Evolutionary conservation across 2,888 invertebrate species (phyloP), one percentile per base, ranked within the genome.

Genomic region (Chymomyza procnemis): DNA sequence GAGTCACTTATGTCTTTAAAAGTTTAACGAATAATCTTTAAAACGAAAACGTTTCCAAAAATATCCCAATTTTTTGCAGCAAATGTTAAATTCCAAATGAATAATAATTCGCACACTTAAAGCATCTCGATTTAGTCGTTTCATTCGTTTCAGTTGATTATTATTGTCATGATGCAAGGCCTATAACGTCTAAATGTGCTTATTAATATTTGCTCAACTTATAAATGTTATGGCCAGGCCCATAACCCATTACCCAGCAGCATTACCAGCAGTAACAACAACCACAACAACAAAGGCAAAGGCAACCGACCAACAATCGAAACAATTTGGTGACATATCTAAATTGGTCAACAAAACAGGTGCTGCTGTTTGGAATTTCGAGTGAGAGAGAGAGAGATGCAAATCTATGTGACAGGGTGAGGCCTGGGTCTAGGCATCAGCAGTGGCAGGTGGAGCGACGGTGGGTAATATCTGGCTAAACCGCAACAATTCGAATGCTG

Each of bases 321-420:
- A 80, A 73, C 72, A 76, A 61, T 85, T 85, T 64, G 74, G 80
- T 80, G 74, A 80, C 74, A 83, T 80, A 73, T 61, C 64, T 54
- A 61, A 73, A 61, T 73, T 72, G 68, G 18, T 52, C 67, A 64
- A 18, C 50, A 58, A 21, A 18, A 54, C 19, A 18, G 21, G 54
- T 54, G 54, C 50, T 41, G 34, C n/a, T n/a, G n/a, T n/a, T n/a
- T n/a, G 34, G 12, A 41, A 12, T 26, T 41, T 14, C 34, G 12
- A 41, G n/a, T n/a, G n/a, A n/a, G n/a, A n/a, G n/a, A n/a, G n/a
- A n/a, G n/a, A n/a, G 34, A 41, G 34, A 41, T 12, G 34, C 34
- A 41, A 9, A 41, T 12, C 34, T 41, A 41, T 12, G 34, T 41
- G 34, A 41, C 34, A 12, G 34, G 12, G 12, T 41, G 34, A 2